A percentile compares a stretch with the other conserved stretches of the same genome.
These are phyloP conservation scores for Drosophila tani DNA, from an alignment of 1,140 invertebrate genomes.

Conservation along the genomic window DNA sequence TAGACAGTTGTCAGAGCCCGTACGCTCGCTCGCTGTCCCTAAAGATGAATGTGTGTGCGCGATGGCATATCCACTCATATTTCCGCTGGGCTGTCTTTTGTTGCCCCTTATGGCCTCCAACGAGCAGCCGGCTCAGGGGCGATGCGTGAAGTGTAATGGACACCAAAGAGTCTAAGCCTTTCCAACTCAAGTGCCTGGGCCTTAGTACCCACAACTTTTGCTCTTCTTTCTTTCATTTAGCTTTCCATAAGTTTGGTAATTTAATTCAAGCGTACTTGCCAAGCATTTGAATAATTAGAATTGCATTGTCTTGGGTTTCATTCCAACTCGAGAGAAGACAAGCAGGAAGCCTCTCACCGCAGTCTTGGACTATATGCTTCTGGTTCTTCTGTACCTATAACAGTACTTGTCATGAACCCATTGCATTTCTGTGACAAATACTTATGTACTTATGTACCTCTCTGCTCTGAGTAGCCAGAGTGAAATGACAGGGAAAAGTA, in stretches of 20 bases:
- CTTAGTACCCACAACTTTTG: constrained; percentile 50
- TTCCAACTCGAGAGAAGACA: constrained; percentile 25
- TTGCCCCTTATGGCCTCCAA: constrained; percentile 32
- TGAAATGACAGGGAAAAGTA: constrained; percentile 31
- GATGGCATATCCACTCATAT: constrained; percentile 72
- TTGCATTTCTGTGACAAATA: constrained; percentile 28
- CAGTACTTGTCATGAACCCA: constrained; percentile 50
- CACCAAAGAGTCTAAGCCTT: constrained; percentile 53
- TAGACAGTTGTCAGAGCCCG: constrained; percentile 35
- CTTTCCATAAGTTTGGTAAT: constrained; percentile 65
- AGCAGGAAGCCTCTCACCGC: constrained; percentile 77
- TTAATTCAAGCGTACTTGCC: constrained; percentile 79
- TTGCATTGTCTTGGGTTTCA: constrained; percentile 75
- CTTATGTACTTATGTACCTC: too few relatives aligned
- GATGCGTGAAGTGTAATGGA: constrained; percentile 51
- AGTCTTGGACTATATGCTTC: constrained; percentile 41
- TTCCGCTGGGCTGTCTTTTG: constrained; percentile 55
- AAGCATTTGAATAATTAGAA: constrained; percentile 78
- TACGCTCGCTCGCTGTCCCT: constrained; percentile 13
- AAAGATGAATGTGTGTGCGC: constrained; percentile 19
- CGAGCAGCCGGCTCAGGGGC: constrained; percentile 16
- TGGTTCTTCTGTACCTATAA: constrained; percentile 47
- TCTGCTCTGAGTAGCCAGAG: neutral
- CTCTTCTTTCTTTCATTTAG: constrained; percentile 64
- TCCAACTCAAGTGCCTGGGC: constrained; percentile 41